Percentiles rank a stretch among this genome's conserved stretches.
Evolutionary conservation across 2,113 vertebrate genomes (phyloP).

Genomic region (Peucedramus taeniatus): DNA sequence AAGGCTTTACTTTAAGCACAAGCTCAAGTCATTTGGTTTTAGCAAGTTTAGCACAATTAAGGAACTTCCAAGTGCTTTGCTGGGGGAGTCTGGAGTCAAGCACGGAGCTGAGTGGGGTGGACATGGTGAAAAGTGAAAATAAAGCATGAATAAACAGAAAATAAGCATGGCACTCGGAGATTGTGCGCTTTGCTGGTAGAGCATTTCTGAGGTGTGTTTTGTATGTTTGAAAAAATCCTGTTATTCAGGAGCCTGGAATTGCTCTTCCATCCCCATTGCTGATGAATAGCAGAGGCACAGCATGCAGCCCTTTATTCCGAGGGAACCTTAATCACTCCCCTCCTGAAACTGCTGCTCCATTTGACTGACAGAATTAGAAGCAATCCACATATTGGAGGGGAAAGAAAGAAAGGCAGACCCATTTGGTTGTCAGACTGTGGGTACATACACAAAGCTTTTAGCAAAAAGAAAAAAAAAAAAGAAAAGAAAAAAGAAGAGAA

Average conservation of each 20-base stretch:
- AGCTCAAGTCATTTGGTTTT: neutral
- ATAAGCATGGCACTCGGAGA: neutral
- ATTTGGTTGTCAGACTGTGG: conserved; percentile 38
- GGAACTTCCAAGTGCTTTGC: neutral
- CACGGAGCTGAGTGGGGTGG: neutral
- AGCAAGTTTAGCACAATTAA: neutral
- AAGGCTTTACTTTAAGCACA: neutral
- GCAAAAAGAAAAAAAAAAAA: neutral
- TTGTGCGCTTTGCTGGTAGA: conserved; percentile 11
- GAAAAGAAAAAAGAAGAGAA: conserved; percentile 17
- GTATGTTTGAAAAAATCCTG: conserved; percentile 3
- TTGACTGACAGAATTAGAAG: conserved; percentile 45
- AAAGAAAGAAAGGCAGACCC: conserved; percentile 38
- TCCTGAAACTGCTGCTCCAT: conserved; percentile 10
- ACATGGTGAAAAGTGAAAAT: neutral
- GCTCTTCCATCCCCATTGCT: neutral
- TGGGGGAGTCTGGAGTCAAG: neutral
- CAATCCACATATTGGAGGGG: conserved; percentile 21
- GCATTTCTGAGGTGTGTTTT: conserved; percentile 44
- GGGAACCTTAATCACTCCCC: conserved; percentile 27
- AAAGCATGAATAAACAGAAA: neutral
- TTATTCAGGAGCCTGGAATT: conserved; percentile 2
- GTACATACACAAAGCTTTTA: neutral
- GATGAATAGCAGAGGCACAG: neutral
- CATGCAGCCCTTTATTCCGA: neutral